Base-by-base conservation (phyloP, 2,888 invertebrate species). In the Scaptomyza parva region DNA sequence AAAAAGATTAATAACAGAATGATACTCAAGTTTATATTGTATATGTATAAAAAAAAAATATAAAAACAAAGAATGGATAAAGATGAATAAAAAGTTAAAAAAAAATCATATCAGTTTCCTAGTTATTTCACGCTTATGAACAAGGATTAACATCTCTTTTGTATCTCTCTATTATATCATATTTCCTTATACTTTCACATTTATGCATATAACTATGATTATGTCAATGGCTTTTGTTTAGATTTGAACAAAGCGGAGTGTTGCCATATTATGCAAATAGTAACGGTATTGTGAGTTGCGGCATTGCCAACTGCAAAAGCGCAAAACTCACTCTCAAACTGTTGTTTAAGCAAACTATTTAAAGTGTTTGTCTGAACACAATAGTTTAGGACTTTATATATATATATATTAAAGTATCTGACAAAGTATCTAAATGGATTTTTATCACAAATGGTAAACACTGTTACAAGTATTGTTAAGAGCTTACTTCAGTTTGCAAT, bases 11-110 rank as follows among this genome's bases (percentile, higher is more conserved):
- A 70, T 62, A 61, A 43, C 62, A 68, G 59, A 81, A 70, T 66
- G 84, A 82, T 82, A 86, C 82, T 82, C 87, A 82, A 86, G 70
- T 69, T 62, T 53, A 63, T 69, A 70, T 68, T 72, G 53, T 66
- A 73, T 63, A 69, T 84, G 68, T 64, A 61, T 61, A 77, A 77
- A 63, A 24, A 22, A 14, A 12, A 45, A 45, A 45, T 58, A 65
- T n/a, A n/a, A 67, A 24, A 22, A 14, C 17, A 45, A 45, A 45
- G 60, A 65, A 86, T 58, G 78, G 78, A 75, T 75, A 67, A 68
- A 64, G 64, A 39, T 33, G 65, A 77, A 84, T 78, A 84, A 81
- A 82, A 86, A 58, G 67, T 80, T 78, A 58, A 67, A 37, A 66
- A 62, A 62, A 77, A 71, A 40, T n/a, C n/a, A n/a, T 66, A 70